Evolutionary conservation across 2,113 vertebrate species (phyloP).

Genomic region (Gobius niger): DNA sequence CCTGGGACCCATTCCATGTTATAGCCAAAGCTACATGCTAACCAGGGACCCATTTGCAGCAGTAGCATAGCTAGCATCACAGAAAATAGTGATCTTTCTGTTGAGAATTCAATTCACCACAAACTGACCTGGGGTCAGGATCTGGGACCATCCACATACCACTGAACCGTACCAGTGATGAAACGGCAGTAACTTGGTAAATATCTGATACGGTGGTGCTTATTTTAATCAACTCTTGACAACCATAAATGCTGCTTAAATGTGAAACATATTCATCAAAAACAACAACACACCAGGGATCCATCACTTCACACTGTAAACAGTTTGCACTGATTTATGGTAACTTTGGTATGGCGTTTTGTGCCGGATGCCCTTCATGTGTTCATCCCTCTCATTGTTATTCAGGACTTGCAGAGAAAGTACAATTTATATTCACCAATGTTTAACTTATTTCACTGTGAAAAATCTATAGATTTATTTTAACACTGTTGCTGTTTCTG

Average conservation of each 20-base stretch:
- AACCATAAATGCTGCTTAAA: neutral
- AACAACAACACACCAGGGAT: neutral
- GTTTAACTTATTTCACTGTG: neutral
- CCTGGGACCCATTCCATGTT: slow-evolving; percentile 69
- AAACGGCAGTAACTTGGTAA: neutral
- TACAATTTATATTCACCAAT: neutral
- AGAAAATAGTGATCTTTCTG: slow-evolving; percentile 28
- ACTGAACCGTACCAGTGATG: neutral
- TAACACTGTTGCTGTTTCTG: no score
- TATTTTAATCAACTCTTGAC: neutral
- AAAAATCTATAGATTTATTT: no score
- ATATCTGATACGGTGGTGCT: neutral
- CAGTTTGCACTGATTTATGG: neutral
- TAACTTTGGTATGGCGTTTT: neutral
- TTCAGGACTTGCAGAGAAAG: neutral
- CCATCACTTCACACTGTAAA: neutral
- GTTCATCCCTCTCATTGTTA: neutral
- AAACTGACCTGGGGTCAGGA: slow-evolving; percentile 15
- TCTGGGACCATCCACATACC: slow-evolving; percentile 10
- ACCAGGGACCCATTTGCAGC: slow-evolving; percentile 59
- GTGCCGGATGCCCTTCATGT: no score
- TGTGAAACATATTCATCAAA: neutral
- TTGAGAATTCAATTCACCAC: slow-evolving; percentile 32
- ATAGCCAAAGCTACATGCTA: slow-evolving; percentile 63
- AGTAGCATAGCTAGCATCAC: slow-evolving; percentile 61